Evolutionary conservation across 2,888 invertebrate species (phyloP), one percentile per base, ranked within the genome.

Genomic region (Drosophila vallismaia): DNA sequence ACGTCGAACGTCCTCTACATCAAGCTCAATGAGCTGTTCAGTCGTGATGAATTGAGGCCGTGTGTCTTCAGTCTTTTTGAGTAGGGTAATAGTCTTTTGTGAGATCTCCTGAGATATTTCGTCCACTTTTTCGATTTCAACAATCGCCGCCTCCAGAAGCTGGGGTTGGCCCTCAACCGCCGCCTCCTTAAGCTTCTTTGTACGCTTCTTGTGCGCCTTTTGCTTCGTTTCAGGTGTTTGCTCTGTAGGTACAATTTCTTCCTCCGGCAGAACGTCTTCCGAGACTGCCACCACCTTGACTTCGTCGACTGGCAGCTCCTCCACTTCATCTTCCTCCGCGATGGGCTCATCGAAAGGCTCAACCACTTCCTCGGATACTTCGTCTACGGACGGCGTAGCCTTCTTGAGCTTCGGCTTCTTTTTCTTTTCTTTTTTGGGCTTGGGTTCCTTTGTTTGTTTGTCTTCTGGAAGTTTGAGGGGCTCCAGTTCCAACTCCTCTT

Each of bases 1-100:
- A 81, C 93, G 93, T 86, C 93, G 93, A 53, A 92, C 93, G 58
- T 91, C 89, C 58, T 92, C 90, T 10, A 92, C 90, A 75, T 91
- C 91, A 42, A 91, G 86, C 57, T 90, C 89, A 44, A 89, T 89
- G 9, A 91, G 76, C 77, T 90, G 90, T 69, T 90, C 89, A 10
- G 90, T 91, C 31, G 91, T 91, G 3, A 90, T 90, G 66, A 85
- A 90, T 75, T 91, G 88, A 46, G 90, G 90, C 79, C 88, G 83
- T 45, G 88, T 89, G 76, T 93, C 92, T 74, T 91, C 89, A 70
- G 92, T 89, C 81, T 91, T 91, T 54, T 90, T 91, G 26, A 91
- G 76, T 75, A 80, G 33, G 0, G 88, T 91, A 48, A 93, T 92
- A 81, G 92, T 91, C 74, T 92, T 92, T 85, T 92, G 92, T 54